Percentiles rank a stretch among this genome's conserved stretches.
Evolutionary conservation across 2,797 vertebrate genomes (phyloP).

Genomic region (Protosalanx chinensis): DNA sequence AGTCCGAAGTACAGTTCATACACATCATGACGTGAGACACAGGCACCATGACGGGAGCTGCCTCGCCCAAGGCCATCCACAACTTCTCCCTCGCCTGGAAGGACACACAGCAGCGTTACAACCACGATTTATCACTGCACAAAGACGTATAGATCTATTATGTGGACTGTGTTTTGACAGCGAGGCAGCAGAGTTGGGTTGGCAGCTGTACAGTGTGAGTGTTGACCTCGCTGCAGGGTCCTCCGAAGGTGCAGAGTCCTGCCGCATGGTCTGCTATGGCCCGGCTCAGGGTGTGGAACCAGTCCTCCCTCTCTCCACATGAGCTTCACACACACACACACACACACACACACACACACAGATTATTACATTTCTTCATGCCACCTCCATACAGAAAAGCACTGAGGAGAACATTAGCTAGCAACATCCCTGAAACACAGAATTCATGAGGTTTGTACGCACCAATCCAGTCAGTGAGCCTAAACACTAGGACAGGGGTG

Average conservation of each 20-base stretch:
- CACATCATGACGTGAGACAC: slow-evolving; percentile 94
- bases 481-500: neutral
- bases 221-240: slow-evolving; percentile 72
- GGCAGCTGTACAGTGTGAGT: neutral
- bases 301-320: slow-evolving; percentile 90
- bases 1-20: slow-evolving; percentile 96
- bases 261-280: slow-evolving; percentile 78
- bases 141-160: neutral
- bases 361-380: neutral
- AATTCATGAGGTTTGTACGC: neutral
- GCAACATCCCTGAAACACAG: neutral
- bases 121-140: neutral
- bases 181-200: neutral
- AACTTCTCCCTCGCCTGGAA: slow-evolving; percentile 85
- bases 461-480: neutral
- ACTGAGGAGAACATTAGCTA: neutral
- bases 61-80: slow-evolving; percentile 88
- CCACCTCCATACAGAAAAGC: neutral
- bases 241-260: slow-evolving; percentile 75
- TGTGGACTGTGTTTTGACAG: neutral
- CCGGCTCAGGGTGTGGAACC: slow-evolving; percentile 89
- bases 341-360: slow-evolving; percentile 10
- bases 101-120: neutral
- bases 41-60: slow-evolving; percentile 86
- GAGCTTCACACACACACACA: slow-evolving; percentile 74